Evolutionary conservation across 2,797 vertebrate genomes (phyloP).

Genomic region (Chiroxiphia lanceolata): DNA sequence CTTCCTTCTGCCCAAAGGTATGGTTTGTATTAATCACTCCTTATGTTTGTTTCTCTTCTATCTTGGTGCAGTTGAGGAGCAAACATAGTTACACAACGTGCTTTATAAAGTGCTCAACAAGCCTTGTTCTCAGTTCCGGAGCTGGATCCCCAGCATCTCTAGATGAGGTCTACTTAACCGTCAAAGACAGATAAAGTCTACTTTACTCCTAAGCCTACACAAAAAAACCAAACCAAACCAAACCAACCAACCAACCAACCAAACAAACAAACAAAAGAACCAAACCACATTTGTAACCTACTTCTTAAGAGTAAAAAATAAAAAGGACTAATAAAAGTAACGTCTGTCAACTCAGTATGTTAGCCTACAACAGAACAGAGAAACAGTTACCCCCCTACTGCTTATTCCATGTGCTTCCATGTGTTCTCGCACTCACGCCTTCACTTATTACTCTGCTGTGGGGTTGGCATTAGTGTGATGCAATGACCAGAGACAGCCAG

Average conservation of each 20-base stretch:
- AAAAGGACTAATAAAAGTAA: background rate
- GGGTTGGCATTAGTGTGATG: background rate
- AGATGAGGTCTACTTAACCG: background rate
- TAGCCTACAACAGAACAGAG: background rate
- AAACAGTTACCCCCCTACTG: background rate
- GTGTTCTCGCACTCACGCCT: background rate
- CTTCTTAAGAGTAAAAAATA: background rate
- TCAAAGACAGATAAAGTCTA: background rate
- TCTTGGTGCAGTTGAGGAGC: background rate
- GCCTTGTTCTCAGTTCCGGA: background rate
- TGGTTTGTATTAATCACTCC: background rate
- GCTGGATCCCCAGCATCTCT: background rate
- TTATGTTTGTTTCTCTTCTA: fast-evolving
- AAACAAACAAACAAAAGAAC: background rate
- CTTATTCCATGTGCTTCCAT: background rate
- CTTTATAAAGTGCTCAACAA: background rate
- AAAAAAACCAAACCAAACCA: background rate
- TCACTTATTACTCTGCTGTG: background rate
- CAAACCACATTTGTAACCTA: background rate
- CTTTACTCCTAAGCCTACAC: background rate
- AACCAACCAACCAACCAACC: background rate
- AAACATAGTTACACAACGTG: background rate
- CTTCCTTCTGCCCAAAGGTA: background rate
- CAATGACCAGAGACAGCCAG: background rate
- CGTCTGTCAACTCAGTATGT: background rate